phyloP scores from a whole-genome alignment of 2,113 vertebrate genomes.

The Zootoca vivipara region DNA sequence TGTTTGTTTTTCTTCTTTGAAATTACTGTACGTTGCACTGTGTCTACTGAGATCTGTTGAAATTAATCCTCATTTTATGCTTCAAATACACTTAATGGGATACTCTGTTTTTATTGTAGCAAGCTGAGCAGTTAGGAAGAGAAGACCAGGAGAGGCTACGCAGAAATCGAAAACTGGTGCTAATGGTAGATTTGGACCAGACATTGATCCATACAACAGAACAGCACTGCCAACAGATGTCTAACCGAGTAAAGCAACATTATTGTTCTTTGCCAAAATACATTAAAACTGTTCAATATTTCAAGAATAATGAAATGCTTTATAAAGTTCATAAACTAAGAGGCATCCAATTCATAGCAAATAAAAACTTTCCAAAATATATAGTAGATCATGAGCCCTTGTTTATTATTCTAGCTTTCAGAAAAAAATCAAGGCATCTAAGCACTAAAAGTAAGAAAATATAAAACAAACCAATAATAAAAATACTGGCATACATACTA shows the following conservation, averaged over 20 bases:
- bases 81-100: conserved; percentile 13
- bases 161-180: conserved; percentile 91
- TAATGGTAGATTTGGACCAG: conserved; percentile 99
- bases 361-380: no score
- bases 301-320: no score
- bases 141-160: conserved; percentile 96
- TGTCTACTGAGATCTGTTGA: not conserved
- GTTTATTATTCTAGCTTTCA: no score
- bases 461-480: no score
- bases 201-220: conserved; percentile 98
- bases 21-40: not conserved
- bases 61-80: not conserved
- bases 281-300: no score
- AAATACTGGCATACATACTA: no score
- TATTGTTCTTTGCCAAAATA: not conserved
- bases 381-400: no score
- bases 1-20: not conserved
- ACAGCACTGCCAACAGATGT: conserved; percentile 92
- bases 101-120: conserved; percentile 71
- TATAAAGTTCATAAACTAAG: no score
- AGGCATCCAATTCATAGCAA: no score
- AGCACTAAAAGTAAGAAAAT: no score
- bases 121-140: conserved; percentile 91
- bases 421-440: no score
- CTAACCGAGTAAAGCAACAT: conserved; percentile 83